These are phyloP conservation scores for Typhlichthys subterraneus DNA, from an alignment of 2,797 vertebrate species.

Conservation along the genomic window DNA sequence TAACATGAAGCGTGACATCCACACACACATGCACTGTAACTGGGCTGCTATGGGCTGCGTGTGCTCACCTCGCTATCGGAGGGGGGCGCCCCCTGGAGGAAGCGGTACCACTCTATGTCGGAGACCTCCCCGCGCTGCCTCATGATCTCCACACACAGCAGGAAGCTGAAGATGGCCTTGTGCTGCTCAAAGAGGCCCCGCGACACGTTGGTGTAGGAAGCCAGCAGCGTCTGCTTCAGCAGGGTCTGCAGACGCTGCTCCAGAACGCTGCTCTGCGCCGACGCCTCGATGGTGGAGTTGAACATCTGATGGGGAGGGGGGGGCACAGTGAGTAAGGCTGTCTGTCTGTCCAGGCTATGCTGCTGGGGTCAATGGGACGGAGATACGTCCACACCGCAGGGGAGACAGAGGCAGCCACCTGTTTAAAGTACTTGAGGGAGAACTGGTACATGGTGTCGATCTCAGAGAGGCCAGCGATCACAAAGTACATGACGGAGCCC, in stretches of 20 bases:
- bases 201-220: conserved; percentile 75
- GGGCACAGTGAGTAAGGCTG: background rate
- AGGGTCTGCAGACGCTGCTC: conserved; percentile 71
- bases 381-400: no score
- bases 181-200: conserved; percentile 83
- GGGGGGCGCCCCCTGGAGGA: conserved; percentile 70
- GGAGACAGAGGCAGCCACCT: conserved; percentile 40
- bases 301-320: conserved; percentile 70
- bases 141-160: conserved; percentile 82
- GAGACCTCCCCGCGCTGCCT: conserved; percentile 71
- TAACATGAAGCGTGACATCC: no score
- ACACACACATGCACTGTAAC: no score
- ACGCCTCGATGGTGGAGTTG: conserved; percentile 78
- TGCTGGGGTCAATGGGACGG: no score
- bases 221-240: conserved; percentile 76
- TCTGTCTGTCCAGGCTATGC: no score
- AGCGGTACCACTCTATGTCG: conserved; percentile 79
- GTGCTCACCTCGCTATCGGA: conserved; percentile 68
- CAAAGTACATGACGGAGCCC: conserved; percentile 84
- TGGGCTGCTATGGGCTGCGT: no score
- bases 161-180: conserved; percentile 85
- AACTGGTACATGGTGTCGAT: conserved; percentile 87
- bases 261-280: conserved; percentile 68
- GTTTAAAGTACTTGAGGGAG: conserved; percentile 89
- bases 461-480: conserved; percentile 82